Evolutionary conservation across 2,113 vertebrate genomes (phyloP).

Genomic region (Scartelaos histophorus): DNA sequence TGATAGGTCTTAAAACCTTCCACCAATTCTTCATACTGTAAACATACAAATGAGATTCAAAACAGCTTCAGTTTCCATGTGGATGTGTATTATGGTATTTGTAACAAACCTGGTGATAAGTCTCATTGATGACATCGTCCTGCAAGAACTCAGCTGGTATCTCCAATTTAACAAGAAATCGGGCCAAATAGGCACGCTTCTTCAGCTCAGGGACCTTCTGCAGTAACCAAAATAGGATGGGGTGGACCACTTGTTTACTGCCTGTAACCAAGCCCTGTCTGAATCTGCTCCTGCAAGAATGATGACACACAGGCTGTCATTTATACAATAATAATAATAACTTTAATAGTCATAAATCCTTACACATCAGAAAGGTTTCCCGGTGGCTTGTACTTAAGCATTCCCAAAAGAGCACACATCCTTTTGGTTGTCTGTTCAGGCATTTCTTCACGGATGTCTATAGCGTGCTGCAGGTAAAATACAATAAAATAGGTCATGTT

Average conservation of each 20-base stretch:
- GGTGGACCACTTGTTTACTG: slow-evolving; percentile 91
- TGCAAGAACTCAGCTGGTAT: slow-evolving; percentile 92
- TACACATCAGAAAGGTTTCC: slow-evolving; percentile 85
- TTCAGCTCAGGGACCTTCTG: slow-evolving; percentile 88
- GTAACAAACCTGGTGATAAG: slow-evolving; percentile 84
- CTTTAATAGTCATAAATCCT: slow-evolving; percentile 28
- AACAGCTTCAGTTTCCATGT: background rate
- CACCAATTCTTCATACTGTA: slow-evolving; percentile 94
- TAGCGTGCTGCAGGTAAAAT: slow-evolving; percentile 80
- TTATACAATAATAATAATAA: no score
- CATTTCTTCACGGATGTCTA: slow-evolving; percentile 95
- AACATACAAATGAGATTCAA: slow-evolving; percentile 25
- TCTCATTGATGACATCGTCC: slow-evolving; percentile 89
- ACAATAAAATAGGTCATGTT: background rate
- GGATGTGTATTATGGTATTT: background rate
- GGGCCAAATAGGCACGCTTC: slow-evolving; percentile 94
- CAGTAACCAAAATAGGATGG: slow-evolving; percentile 92
- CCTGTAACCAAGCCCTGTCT: slow-evolving; percentile 91
- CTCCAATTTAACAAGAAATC: slow-evolving; percentile 90
- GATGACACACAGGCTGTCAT: background rate
- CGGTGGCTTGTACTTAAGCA: slow-evolving; percentile 94
- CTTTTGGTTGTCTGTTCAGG: slow-evolving; percentile 94
- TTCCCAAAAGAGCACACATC: slow-evolving; percentile 86
- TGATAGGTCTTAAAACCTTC: slow-evolving; percentile 93
- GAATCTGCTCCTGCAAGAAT: slow-evolving; percentile 83